phyloP scores from a whole-genome alignment of 2,113 vertebrate species.

The Sorex araneus region DNA sequence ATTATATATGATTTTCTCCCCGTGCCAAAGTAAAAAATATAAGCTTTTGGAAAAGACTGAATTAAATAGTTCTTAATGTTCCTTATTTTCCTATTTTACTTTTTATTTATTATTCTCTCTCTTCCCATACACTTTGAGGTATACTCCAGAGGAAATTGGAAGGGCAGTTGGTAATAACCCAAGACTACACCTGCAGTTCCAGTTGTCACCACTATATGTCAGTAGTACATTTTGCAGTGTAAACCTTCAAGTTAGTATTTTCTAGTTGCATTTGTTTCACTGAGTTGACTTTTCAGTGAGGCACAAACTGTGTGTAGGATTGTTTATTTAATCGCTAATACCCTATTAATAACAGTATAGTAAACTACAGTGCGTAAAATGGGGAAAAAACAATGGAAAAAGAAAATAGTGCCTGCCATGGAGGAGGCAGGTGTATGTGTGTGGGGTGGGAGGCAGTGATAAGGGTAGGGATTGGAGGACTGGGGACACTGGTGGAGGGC shows the following conservation, averaged over 20 bases:
- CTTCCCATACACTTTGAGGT: not conserved
- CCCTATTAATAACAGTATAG: too few species aligned
- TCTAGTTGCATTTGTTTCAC: slow-evolving; percentile 4
- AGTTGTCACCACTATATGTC: not conserved
- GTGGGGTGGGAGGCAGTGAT: too few species aligned
- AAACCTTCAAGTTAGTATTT: not conserved
- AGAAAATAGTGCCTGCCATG: too few species aligned
- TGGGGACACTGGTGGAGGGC: too few species aligned
- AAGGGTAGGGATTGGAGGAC: too few species aligned
- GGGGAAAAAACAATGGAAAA: too few species aligned
- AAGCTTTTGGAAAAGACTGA: slow-evolving; percentile 41
- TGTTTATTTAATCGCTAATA: too few species aligned
- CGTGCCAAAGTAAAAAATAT: not conserved
- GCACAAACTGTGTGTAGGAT: too few species aligned
- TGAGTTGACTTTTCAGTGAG: not conserved
- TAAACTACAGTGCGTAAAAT: too few species aligned
- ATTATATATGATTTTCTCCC: slow-evolving; percentile 41
- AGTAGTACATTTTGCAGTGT: not conserved
- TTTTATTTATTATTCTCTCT: slow-evolving; percentile 28
- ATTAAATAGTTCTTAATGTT: slow-evolving; percentile 35
- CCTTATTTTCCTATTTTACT: not conserved
- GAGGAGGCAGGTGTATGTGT: too few species aligned
- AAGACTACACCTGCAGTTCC: not conserved
- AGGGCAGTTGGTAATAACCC: not conserved
- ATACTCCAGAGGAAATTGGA: not conserved